A percentile compares a stretch with the other conserved stretches of the same genome.
phyloP scores from a whole-genome alignment of 2,888 invertebrate species.

The Drosophila quinaria region DNA sequence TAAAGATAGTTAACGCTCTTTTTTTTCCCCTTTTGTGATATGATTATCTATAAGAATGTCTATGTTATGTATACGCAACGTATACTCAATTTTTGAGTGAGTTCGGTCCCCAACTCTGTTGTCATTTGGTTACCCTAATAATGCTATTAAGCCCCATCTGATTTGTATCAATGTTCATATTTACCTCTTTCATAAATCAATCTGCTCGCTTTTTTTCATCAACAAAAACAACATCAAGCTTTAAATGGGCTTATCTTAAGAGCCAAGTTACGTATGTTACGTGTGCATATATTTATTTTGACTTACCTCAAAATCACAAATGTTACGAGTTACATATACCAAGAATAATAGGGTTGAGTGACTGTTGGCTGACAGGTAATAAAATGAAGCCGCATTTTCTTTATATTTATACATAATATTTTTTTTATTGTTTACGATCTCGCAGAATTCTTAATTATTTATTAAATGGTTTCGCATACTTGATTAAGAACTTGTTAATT shows the following conservation, averaged over 20 bases:
- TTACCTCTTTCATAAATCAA: constrained; percentile 43
- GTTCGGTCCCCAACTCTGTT: neutral
- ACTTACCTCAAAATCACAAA: neutral
- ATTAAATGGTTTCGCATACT: no score
- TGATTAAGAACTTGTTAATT: neutral
- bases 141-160: neutral
- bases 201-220: constrained; percentile 29
- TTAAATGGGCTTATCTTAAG: constrained; percentile 34
- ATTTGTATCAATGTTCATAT: constrained; percentile 12
- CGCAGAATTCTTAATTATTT: no score
- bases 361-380: neutral
- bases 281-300: constrained; percentile 9
- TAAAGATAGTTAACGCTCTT: constrained; percentile 7
- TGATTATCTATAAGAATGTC: constrained; percentile 1
- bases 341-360: neutral
- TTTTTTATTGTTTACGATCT: no score
- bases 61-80: constrained; percentile 7
- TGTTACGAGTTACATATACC: neutral
- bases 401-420: no score
- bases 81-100: constrained; percentile 5
- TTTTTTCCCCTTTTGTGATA: neutral
- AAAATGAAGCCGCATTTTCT: no score
- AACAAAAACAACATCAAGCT: constrained; percentile 12
- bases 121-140: neutral
- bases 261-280: constrained; percentile 4